These are phyloP conservation scores for Microctonus aethiopoides DNA, from an alignment of 2,888 invertebrate genomes.

Conservation along the genomic window DNA sequence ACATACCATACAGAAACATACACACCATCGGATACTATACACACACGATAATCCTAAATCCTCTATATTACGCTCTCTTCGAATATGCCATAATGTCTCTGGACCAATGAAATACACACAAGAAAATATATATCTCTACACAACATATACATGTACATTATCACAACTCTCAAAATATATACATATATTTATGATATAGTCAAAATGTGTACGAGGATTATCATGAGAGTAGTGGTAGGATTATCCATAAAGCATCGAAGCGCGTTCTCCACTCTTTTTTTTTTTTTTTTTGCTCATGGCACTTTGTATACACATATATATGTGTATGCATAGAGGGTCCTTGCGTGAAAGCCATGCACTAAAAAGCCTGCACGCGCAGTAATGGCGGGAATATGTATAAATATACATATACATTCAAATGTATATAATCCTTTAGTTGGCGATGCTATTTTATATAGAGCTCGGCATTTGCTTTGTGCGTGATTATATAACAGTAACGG, in stretches of 20 bases:
- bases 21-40: neutral
- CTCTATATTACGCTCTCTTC: neutral
- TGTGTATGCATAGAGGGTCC: neutral
- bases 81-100: neutral
- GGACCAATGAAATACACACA: slow-evolving; percentile 6
- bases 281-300: slow-evolving; percentile 4
- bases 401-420: no score
- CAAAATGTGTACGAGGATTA: slow-evolving; percentile 59
- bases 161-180: neutral
- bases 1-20: neutral
- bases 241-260: slow-evolving; percentile 55
- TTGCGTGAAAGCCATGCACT: neutral
- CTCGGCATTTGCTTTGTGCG: neutral
- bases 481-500: neutral
- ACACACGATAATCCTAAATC: neutral
- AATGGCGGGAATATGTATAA: neutral
- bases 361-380: neutral
- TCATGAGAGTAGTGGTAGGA: slow-evolving; percentile 62
- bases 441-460: neutral
- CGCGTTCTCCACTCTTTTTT: slow-evolving; percentile 5
- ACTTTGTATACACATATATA: neutral
- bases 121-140: neutral
- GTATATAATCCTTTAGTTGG: neutral
- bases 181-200: slow-evolving; percentile 26
- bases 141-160: neutral